Evolutionary conservation across 1,140 invertebrate species (phyloP).

Genomic region (Lerema accius): DNA sequence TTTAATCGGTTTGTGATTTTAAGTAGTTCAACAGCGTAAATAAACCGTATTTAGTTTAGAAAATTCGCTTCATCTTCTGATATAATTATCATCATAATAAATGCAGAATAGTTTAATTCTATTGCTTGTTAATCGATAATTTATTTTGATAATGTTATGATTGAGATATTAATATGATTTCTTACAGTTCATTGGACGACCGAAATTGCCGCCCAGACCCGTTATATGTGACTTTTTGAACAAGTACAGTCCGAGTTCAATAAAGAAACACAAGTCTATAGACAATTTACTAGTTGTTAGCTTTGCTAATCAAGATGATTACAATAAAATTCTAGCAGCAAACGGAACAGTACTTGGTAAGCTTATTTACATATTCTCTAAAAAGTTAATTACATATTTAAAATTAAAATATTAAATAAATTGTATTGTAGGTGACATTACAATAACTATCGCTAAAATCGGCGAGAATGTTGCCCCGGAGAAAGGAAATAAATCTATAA

Average conservation of each 20-base stretch:
- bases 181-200: constrained; percentile 53
- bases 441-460: constrained; percentile 46
- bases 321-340: constrained; percentile 49
- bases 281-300: constrained; percentile 63
- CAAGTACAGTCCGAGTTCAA: constrained; percentile 49
- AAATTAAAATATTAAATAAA: neutral
- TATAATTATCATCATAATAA: too few relatives aligned
- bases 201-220: constrained; percentile 51
- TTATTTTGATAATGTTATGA: too few relatives aligned
- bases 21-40: too few relatives aligned
- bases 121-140: too few relatives aligned
- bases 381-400: constrained; percentile 4
- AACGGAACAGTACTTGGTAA: constrained; percentile 56
- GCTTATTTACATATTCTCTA: constrained; percentile 12
- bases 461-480: constrained; percentile 40
- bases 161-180: too few relatives aligned
- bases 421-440: constrained; percentile 44
- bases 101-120: too few relatives aligned
- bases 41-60: too few relatives aligned
- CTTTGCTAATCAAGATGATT: constrained; percentile 52
- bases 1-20: too few relatives aligned
- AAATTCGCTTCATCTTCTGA: too few relatives aligned
- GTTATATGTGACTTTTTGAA: constrained; percentile 58
- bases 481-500: constrained; percentile 22
- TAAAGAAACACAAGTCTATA: constrained; percentile 65